Evolutionary conservation across 2,113 vertebrate genomes (phyloP).

Genomic region (Delphinapterus leucas): DNA sequence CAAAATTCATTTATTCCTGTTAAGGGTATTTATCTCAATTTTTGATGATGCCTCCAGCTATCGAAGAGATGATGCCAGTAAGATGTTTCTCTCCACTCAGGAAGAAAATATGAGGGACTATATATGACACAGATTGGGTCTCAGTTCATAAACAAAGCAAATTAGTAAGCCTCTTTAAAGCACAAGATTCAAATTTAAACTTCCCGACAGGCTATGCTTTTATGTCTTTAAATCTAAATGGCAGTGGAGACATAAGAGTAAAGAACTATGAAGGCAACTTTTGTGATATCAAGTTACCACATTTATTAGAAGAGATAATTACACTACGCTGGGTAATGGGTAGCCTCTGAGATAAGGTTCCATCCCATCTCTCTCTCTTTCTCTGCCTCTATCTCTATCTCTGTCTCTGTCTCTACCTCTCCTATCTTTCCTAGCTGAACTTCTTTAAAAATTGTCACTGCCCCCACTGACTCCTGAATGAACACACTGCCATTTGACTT

Average conservation of each 20-base stretch:
- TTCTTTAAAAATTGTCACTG: not conserved
- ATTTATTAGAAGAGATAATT: slow-evolving; percentile 25
- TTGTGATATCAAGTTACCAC: not conserved
- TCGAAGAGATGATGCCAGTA: slow-evolving; percentile 27
- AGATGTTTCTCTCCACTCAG: slow-evolving; percentile 26
- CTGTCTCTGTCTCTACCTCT: too few species aligned
- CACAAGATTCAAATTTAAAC: slow-evolving; percentile 43
- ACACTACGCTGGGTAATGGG: not conserved
- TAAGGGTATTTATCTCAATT: slow-evolving; percentile 61
- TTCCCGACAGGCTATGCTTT: not conserved
- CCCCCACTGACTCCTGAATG: not conserved
- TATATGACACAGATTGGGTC: not conserved
- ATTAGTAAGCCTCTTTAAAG: slow-evolving; percentile 46
- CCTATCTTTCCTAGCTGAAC: not conserved
- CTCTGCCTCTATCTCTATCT: not conserved
- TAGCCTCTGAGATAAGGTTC: not conserved
- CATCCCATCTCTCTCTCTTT: not conserved
- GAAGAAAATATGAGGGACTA: slow-evolving; percentile 44
- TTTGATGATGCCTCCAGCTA: slow-evolving; percentile 46
- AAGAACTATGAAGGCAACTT: slow-evolving; percentile 8
- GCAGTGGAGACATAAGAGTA: not conserved
- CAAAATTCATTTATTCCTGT: slow-evolving; percentile 58
- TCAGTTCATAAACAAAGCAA: slow-evolving; percentile 46
- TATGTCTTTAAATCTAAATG: slow-evolving; percentile 51
- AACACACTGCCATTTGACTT: not conserved